These are phyloP conservation scores for Corapipo altera DNA, from an alignment of 2,113 vertebrate species.

Conservation along the genomic window DNA sequence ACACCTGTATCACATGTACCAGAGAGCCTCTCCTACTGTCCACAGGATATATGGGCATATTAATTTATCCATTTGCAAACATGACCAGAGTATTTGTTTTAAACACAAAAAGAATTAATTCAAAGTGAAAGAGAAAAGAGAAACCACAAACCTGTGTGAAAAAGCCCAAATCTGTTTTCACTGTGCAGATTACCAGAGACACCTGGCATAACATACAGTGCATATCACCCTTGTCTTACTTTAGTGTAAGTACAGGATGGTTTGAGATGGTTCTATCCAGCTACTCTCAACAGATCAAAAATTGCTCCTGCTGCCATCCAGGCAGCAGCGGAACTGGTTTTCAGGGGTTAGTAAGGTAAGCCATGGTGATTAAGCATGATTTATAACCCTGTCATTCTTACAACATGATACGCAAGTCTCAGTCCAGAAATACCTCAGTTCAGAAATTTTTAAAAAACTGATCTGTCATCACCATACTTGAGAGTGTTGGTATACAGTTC, in stretches of 20 bases:
- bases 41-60: neutral
- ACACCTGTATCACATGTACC: neutral
- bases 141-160: neutral
- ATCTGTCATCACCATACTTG: neutral
- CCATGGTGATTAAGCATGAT: neutral
- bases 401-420: neutral
- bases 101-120: neutral
- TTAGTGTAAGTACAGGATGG: neutral
- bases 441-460: neutral
- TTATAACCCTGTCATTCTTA: neutral
- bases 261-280: neutral
- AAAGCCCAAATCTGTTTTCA: neutral
- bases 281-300: neutral
- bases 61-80: neutral
- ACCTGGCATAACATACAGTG: neutral
- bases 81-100: neutral
- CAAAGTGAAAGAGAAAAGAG: neutral
- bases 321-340: neutral
- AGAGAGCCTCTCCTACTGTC: neutral
- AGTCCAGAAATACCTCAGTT: neutral
- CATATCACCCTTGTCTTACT: neutral
- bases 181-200: neutral
- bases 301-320: neutral
- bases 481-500: neutral
- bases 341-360: neutral